phyloP scores from a whole-genome alignment of 1,140 invertebrate species.

The Choristoneura fumiferana region DNA sequence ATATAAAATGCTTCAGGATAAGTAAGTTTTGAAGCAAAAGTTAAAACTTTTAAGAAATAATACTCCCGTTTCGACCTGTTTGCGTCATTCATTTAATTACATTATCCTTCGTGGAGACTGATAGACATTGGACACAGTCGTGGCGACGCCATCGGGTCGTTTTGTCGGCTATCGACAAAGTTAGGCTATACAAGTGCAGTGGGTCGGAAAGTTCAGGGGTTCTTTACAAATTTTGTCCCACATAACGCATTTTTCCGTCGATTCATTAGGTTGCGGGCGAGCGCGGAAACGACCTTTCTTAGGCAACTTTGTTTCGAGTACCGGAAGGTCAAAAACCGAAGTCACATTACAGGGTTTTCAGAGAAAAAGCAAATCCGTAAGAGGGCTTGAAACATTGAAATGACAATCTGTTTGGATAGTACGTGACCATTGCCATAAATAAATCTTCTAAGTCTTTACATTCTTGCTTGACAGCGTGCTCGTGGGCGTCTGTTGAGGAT shows the following conservation, averaged over 20 bases:
- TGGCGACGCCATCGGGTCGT: slow-evolving; percentile 46
- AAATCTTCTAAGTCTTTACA: too few relatives aligned
- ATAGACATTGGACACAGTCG: slow-evolving; percentile 44
- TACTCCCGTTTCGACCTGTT: slow-evolving; percentile 19
- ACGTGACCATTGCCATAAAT: too few relatives aligned
- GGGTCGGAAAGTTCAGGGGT: slow-evolving; percentile 50
- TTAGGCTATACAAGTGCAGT: slow-evolving; percentile 60
- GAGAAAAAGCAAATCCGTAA: too few relatives aligned
- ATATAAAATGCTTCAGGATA: too few relatives aligned
- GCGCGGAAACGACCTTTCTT: slow-evolving; percentile 45
- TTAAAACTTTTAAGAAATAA: too few relatives aligned
- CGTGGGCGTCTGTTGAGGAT: too few relatives aligned
- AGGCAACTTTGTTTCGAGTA: slow-evolving; percentile 19
- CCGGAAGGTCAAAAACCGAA: slow-evolving; percentile 10
- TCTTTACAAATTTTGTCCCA: slow-evolving; percentile 50
- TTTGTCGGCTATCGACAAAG: slow-evolving; percentile 45
- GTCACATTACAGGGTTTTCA: neutral
- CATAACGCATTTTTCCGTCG: slow-evolving; percentile 47
- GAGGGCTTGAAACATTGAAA: too few relatives aligned
- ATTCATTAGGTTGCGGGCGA: slow-evolving; percentile 42
- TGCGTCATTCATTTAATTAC: neutral
- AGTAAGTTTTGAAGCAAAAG: too few relatives aligned
- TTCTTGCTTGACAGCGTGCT: too few relatives aligned
- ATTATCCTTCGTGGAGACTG: neutral
- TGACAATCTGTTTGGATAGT: too few relatives aligned